Percentiles rank a stretch among this genome's conserved stretches.
These are phyloP conservation scores for Merluccius polli DNA, from an alignment of 2,797 vertebrate species.

Conservation along the genomic window DNA sequence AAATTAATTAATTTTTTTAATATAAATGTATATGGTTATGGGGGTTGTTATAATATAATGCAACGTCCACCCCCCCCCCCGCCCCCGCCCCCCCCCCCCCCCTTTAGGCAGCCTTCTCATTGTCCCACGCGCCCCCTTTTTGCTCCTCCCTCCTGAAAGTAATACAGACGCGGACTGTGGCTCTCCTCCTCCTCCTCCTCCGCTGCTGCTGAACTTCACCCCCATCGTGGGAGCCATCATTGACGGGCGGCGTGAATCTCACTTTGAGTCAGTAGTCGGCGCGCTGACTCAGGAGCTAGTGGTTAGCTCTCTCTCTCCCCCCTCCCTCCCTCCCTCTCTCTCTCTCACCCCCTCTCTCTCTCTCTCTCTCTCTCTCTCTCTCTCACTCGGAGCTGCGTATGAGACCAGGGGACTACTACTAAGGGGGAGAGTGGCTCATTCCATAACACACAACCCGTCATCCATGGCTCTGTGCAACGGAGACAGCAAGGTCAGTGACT, in stretches of 20 bases:
- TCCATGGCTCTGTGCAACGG: constrained; percentile 97
- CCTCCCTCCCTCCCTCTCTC: background rate
- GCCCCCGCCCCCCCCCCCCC: too few relatives aligned
- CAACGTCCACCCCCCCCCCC: constrained; percentile 10
- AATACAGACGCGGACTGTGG: too few relatives aligned
- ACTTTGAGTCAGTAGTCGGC: constrained; percentile 56
- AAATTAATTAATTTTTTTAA: too few relatives aligned
- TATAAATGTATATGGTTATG: too few relatives aligned
- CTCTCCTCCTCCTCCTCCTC: too few relatives aligned
- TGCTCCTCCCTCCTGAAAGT: too few relatives aligned
- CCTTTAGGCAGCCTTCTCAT: too few relatives aligned
- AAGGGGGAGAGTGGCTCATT: constrained; percentile 54
- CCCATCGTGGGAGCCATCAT: too few relatives aligned
- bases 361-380: constrained; percentile 25
- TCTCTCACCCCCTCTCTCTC: constrained; percentile 1
- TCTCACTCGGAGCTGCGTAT: constrained; percentile 15
- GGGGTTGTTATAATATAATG: too few relatives aligned
- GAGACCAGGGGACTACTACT: constrained; percentile 50
- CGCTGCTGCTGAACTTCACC: too few relatives aligned
- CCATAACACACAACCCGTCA: constrained; percentile 60
- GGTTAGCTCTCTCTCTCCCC: constrained; percentile 19
- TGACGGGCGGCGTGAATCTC: too few relatives aligned
- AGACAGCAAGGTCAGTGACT: constrained; percentile 92
- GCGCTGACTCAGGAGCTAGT: constrained; percentile 46
- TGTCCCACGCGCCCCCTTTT: too few relatives aligned